A percentile compares a stretch with the other conserved stretches of the same genome.
These are phyloP conservation scores for Spinus pinus DNA, from an alignment of 2,797 vertebrate genomes.

Conservation along the genomic window DNA sequence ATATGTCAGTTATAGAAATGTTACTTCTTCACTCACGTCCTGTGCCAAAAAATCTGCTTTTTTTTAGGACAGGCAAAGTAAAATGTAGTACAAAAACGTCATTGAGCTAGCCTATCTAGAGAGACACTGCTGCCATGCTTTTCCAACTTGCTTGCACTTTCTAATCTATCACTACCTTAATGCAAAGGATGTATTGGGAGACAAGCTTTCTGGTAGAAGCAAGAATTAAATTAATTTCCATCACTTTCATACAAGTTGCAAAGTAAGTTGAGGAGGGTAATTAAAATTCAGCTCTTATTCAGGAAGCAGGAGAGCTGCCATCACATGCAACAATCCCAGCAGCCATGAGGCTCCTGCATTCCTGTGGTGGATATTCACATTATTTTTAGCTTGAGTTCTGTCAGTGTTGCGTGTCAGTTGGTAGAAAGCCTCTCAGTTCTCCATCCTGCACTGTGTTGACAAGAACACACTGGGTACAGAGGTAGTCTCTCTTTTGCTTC, in stretches of 20 bases:
- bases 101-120: neutral
- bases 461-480: neutral
- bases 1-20: neutral
- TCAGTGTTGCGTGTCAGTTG: neutral
- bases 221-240: neutral
- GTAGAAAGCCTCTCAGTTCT: neutral
- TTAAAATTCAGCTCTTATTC: neutral
- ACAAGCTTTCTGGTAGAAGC: neutral
- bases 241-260: neutral
- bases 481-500: neutral
- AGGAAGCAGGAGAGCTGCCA: neutral
- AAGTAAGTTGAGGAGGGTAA: neutral
- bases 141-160: neutral
- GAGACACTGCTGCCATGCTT: neutral
- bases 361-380: neutral
- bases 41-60: neutral
- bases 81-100: neutral
- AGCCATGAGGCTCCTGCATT: neutral
- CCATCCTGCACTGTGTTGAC: neutral
- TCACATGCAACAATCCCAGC: neutral
- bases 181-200: neutral
- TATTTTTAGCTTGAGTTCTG: conserved; percentile 43
- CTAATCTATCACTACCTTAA: neutral
- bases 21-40: neutral
- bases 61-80: neutral